Base-by-base conservation (phyloP, 2,797 vertebrate genomes). In the Neopelma chrysocephalum region DNA sequence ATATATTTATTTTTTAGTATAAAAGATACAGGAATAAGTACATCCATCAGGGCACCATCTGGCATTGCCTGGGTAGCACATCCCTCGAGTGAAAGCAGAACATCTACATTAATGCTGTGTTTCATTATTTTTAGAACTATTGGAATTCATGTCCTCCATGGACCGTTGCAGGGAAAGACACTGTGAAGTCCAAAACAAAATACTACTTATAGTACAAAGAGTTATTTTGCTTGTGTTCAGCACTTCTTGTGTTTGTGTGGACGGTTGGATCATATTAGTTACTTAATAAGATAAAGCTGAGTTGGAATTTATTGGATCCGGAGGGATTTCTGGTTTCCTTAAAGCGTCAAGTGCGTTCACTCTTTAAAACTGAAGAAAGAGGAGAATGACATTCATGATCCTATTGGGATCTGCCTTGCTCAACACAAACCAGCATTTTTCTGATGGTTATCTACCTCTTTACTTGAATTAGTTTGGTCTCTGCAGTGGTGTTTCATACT, bases 291-390 rank as follows among this genome's bases (percentile, higher is more conserved):
- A 87, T 60, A 89, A 96, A 92, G 56, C 82, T 85, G 81, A 70
- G 23, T n/a, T 77, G 56, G 79, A 93, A 64, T 85, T 87, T 40
- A 66, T 64, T 3, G 1, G 27, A 75, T 85, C 93, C 80, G 53
- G 29, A 68, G 91, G 91, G 91, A 94, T 80, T 96, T 96, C 60
- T 94, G 45, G 71, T 77, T 96, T 96, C 89, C 91, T 87, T 84
- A 79, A 94, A 91, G 21, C 4, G 0, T 86, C 78, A 89, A 48
- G 43, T 0, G 1, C 51, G 34, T 51, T 69, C 42, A 60, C 6
- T 76, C 40, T 42, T 96, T 42, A 73, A 71, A 87, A 93, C 0
- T 47, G 40, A 31, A 69, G 19, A 78, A 72, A 48, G 82, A 75
- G 29, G 61, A 84, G 5, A 61, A 66, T 68, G 11, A 60, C 36